phyloP scores from a whole-genome alignment of 2,797 vertebrate genomes.

The Enteromius trimaculatus region DNA sequence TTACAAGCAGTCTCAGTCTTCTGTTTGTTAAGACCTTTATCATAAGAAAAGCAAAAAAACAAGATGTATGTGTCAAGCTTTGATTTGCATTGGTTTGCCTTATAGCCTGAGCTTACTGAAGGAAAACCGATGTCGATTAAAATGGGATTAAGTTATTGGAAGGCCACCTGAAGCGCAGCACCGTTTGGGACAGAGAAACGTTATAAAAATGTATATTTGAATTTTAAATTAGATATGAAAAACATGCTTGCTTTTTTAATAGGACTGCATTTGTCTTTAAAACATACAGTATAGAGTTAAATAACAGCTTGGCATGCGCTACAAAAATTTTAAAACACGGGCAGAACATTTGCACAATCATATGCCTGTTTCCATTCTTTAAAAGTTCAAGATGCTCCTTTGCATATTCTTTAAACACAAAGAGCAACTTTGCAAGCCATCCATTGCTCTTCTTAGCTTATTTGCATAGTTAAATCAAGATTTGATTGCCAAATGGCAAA shows the following conservation, averaged over 20 bases:
- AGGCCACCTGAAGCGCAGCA: neutral
- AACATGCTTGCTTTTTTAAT: neutral
- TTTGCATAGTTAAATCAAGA: constrained; percentile 42
- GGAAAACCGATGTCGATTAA: neutral
- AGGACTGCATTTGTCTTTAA: neutral
- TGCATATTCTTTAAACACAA: constrained; percentile 23
- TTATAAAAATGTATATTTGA: neutral
- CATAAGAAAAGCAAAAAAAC: neutral
- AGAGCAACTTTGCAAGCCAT: neutral
- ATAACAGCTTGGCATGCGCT: neutral
- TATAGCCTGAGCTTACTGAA: neutral
- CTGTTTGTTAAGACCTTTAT: neutral
- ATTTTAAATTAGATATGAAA: neutral
- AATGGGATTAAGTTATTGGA: neutral
- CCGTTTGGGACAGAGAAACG: neutral
- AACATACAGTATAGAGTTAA: neutral
- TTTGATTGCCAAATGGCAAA: constrained; percentile 35
- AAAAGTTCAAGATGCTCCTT: neutral
- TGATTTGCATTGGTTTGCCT: constrained; percentile 20
- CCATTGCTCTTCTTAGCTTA: neutral
- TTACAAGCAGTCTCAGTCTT: constrained; percentile 17
- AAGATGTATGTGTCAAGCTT: neutral
- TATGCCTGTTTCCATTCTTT: neutral
- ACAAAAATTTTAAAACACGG: neutral
- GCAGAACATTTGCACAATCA: neutral